Conservation (phyloP, 2,797 vertebrate genomes). For the Cercopithecus petaurista region DNA sequence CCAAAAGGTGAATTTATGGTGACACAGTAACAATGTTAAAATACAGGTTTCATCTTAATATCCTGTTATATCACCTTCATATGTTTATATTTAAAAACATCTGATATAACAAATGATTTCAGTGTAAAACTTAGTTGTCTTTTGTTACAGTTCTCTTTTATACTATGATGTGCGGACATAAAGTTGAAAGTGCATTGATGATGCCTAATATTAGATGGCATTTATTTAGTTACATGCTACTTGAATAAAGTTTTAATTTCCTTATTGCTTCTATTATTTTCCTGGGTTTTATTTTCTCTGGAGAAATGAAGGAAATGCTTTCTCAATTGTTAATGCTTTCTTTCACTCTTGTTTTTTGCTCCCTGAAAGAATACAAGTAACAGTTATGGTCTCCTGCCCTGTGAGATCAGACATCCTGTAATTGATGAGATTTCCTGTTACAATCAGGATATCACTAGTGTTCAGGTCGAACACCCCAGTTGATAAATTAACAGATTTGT, state of each 20-base stretch:
- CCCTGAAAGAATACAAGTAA: background rate
- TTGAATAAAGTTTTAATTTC: background rate
- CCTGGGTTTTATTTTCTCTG: background rate
- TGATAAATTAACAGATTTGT: conserved; percentile 56
- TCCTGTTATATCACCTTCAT: no score
- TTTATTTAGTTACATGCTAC: background rate
- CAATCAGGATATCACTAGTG: background rate
- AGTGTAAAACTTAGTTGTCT: background rate
- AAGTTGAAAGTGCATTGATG: fast-evolving
- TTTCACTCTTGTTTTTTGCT: background rate
- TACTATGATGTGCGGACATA: fast-evolving
- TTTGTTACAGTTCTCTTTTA: background rate
- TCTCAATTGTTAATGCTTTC: background rate
- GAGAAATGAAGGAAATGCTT: background rate
- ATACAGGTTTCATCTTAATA: background rate
- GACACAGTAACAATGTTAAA: fast-evolving
- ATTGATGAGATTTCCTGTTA: background rate
- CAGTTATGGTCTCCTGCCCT: fast-evolving
- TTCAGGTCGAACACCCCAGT: conserved; percentile 24
- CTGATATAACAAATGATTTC: background rate
- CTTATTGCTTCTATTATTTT: background rate
- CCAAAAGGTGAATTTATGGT: no score
- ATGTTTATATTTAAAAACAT: background rate
- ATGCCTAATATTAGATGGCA: fast-evolving
- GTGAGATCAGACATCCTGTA: background rate